Evolutionary conservation across 2,113 vertebrate genomes (phyloP).

Genomic region (Strix uralensis): DNA sequence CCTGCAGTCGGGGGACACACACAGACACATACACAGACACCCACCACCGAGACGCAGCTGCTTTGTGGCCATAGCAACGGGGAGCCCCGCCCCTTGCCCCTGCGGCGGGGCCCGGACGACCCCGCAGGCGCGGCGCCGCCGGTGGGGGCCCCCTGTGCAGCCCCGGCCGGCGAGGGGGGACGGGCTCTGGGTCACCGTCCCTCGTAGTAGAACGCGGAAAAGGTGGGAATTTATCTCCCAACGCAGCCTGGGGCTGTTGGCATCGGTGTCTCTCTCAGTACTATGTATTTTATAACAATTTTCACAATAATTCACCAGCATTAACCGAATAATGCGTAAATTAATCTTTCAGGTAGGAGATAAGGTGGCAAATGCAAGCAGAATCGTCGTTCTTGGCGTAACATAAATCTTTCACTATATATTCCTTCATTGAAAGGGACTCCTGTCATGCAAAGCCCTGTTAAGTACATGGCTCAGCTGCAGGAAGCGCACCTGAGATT

Average conservation of each 20-base stretch:
- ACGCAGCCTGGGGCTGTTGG: rapidly evolving
- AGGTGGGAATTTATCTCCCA: rapidly evolving
- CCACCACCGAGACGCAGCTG: not conserved
- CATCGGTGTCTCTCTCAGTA: rapidly evolving
- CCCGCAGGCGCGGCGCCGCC: not conserved
- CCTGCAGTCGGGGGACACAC: too few species aligned
- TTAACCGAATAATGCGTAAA: not conserved
- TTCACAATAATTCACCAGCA: rapidly evolving
- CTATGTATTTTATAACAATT: rapidly evolving
- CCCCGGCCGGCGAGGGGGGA: too few species aligned
- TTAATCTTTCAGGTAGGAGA: rapidly evolving
- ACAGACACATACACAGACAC: too few species aligned
- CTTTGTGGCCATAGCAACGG: not conserved
- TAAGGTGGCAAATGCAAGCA: not conserved
- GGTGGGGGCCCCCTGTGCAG: too few species aligned
- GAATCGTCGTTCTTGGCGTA: rapidly evolving
- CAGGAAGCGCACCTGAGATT: rapidly evolving
- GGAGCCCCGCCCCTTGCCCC: not conserved
- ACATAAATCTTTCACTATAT: rapidly evolving
- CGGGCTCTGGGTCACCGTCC: too few species aligned
- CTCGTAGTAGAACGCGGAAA: too few species aligned
- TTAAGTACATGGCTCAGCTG: rapidly evolving
- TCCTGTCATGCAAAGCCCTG: rapidly evolving
- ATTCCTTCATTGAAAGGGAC: rapidly evolving
- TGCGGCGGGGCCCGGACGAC: rapidly evolving